Evolutionary conservation across 2,797 vertebrate genomes (phyloP).

Genomic region (Zenarchopterus dispar): DNA sequence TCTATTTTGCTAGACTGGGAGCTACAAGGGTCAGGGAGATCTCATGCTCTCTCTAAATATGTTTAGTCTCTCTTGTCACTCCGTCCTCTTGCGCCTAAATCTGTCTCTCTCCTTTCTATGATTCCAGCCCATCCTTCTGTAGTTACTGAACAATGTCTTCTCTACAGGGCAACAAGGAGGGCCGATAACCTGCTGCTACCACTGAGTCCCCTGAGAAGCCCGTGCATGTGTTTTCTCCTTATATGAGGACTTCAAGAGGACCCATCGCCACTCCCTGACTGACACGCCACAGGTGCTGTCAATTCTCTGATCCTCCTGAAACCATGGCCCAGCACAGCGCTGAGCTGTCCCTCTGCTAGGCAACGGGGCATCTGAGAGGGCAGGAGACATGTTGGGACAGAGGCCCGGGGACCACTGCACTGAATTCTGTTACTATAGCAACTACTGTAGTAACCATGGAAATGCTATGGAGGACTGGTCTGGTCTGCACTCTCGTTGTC

Average conservation of each 20-base stretch:
- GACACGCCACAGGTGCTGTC: conserved; percentile 35
- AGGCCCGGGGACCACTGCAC: conserved; percentile 84
- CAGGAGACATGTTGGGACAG: conserved; percentile 98
- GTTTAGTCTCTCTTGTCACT: conserved; percentile 46
- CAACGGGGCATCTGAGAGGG: conserved; percentile 83
- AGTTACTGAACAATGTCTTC: conserved; percentile 54
- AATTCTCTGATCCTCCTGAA: conserved; percentile 25
- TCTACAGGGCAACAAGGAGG: conserved; percentile 57
- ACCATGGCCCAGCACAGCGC: conserved; percentile 73
- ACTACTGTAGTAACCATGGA: conserved; percentile 90
- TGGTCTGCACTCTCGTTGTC: conserved; percentile 87
- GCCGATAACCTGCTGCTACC: conserved; percentile 31
- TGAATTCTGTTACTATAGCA: conserved; percentile 82
- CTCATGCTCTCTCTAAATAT: conserved; percentile 50
- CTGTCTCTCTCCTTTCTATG: conserved; percentile 30
- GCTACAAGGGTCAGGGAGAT: conserved; percentile 55
- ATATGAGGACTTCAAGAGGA: conserved; percentile 42
- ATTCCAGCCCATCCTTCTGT: conserved; percentile 34
- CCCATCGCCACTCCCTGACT: conserved; percentile 24
- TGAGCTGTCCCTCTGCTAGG: conserved; percentile 84
- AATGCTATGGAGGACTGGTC: conserved; percentile 87
- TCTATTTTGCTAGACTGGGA: conserved; percentile 53
- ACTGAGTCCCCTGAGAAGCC: conserved; percentile 35
- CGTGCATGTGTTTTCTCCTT: conserved; percentile 17
- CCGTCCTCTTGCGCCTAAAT: conserved; percentile 46